phyloP scores from a whole-genome alignment of 1,140 invertebrate genomes.

The Drosophila biarmipes region DNA sequence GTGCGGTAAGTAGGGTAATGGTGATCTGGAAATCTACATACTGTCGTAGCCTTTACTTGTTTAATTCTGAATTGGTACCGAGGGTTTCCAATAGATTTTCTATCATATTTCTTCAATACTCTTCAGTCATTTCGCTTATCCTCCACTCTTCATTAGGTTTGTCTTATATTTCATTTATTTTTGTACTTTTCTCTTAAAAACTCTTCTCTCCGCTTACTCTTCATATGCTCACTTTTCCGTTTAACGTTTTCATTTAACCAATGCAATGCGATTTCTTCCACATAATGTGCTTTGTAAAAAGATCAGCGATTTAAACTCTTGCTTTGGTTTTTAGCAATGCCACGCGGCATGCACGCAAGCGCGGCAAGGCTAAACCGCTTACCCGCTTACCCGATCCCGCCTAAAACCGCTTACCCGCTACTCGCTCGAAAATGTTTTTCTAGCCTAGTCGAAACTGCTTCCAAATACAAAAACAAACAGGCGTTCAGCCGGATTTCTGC shows the following conservation, averaged over 20 bases:
- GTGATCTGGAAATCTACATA: background rate
- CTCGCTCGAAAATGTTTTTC: conserved; percentile 26
- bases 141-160: background rate
- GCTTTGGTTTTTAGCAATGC: conserved; percentile 75
- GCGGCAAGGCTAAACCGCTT: conserved; percentile 55
- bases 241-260: background rate
- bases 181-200: background rate
- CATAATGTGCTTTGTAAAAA: conserved; percentile 1
- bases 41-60: background rate
- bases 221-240: background rate
- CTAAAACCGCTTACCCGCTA: conserved; percentile 31
- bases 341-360: conserved; percentile 69
- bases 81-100: background rate
- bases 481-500: background rate
- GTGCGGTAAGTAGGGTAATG: conserved; percentile 87
- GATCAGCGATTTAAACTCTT: conserved; percentile 46
- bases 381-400: conserved; percentile 19
- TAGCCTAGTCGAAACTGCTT: conserved; percentile 2
- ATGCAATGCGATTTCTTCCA: background rate
- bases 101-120: no score
- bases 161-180: background rate
- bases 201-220: background rate
- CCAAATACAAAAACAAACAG: conserved; percentile 1
- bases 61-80: background rate
- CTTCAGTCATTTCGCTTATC: background rate